Evolutionary conservation across 2,888 invertebrate species (phyloP).

Genomic region (Netelia melanura): DNA sequence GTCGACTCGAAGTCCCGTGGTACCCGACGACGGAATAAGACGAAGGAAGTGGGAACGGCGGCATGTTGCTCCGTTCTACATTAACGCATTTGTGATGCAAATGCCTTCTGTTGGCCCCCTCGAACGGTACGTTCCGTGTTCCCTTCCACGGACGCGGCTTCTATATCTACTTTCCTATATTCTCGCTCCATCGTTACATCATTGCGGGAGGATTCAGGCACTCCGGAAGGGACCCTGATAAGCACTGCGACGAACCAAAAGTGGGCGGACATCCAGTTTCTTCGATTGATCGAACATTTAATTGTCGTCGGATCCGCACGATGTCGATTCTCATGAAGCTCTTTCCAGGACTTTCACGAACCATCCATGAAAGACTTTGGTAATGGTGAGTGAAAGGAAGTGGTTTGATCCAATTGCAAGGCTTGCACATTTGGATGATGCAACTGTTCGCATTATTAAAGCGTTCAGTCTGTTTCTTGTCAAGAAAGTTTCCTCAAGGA

Average conservation of each 20-base stretch:
- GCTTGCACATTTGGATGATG: too few relatives aligned
- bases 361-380: background rate
- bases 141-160: slow-evolving; percentile 18
- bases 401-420: too few relatives aligned
- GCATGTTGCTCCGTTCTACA: slow-evolving; percentile 61
- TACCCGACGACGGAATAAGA: slow-evolving; percentile 25
- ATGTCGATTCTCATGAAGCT: background rate
- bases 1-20: slow-evolving; percentile 32
- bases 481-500: too few relatives aligned
- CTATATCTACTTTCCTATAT: slow-evolving; percentile 18
- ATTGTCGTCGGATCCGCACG: slow-evolving; percentile 56
- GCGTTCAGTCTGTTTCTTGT: too few relatives aligned
- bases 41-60: slow-evolving; percentile 28
- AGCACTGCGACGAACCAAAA: slow-evolving; percentile 30
- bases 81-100: slow-evolving; percentile 79
- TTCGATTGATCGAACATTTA: slow-evolving; percentile 70
- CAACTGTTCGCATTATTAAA: too few relatives aligned
- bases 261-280: slow-evolving; percentile 37
- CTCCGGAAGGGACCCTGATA: slow-evolving; percentile 38
- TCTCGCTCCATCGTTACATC: background rate
- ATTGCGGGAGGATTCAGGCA: background rate
- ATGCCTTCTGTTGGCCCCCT: slow-evolving; percentile 60
- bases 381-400: too few relatives aligned
- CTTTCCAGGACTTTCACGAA: slow-evolving; percentile 26
- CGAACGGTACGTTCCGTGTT: slow-evolving; percentile 30